Evolutionary conservation across 2,113 vertebrate species (phyloP).

Genomic region (Plestiodon gilberti): DNA sequence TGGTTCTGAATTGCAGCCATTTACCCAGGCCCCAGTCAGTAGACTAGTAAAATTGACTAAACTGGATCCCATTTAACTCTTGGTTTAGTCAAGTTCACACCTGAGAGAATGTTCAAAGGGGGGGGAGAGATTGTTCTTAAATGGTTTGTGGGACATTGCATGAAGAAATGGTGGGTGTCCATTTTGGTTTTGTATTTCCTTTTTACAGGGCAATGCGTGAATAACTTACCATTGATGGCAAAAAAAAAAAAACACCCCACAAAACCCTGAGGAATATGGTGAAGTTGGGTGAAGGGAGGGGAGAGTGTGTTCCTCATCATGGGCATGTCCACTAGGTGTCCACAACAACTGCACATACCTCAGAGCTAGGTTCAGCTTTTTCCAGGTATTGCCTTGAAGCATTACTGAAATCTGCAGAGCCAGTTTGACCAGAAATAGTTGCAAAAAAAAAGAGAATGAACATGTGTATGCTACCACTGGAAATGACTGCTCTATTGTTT

Average conservation of each 20-base stretch:
- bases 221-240: too few species aligned
- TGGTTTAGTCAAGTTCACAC: background rate
- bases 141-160: background rate
- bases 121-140: background rate
- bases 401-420: background rate
- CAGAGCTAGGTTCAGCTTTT: background rate
- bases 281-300: background rate
- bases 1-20: background rate
- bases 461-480: background rate
- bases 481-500: background rate
- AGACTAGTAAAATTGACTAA: background rate
- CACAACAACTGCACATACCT: background rate
- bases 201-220: too few species aligned
- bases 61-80: background rate
- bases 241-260: too few species aligned
- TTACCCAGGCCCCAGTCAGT: background rate
- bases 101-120: background rate
- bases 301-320: background rate
- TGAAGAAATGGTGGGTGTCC: background rate
- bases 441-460: background rate
- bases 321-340: background rate
- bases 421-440: background rate
- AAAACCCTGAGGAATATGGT: background rate
- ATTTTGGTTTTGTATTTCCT: background rate
- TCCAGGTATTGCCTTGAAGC: background rate